Base-by-base conservation (phyloP, 1,140 invertebrate species). In the Drosophila ironensis region DNA sequence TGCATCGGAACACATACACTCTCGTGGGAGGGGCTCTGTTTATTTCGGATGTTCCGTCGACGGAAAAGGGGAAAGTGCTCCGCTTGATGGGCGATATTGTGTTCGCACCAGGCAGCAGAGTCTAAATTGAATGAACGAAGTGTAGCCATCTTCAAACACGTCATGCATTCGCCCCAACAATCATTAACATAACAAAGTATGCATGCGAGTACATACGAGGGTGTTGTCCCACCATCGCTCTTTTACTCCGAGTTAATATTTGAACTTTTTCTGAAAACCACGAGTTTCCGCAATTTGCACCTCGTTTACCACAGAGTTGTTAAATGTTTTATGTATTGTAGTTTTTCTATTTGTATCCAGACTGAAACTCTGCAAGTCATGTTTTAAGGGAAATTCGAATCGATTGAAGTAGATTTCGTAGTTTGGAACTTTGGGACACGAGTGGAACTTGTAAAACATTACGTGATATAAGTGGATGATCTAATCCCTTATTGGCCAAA, bases 81-180 rank as follows among this genome's bases (percentile, higher is more conserved):
- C 56, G 45, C 56, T 63, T 61, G 51, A 63, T 61, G 30, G 11
- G 56, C 38, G 20, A 63, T 47, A 28, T 28, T 24, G 41, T 38
- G 41, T 3, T 14, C 22, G 24, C 41, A 45, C 44, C 42, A 48
- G 27, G 9, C 22, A 6, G 2, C 14, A 8, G 41, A 69, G 28
- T 44, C 22, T 41, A 42, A 69, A 69, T 50, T 69, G 38, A 47
- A 69, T 59, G 38, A 67, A 67, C 54, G 40, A 69, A 69, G 66
- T 41, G 28, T 45, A 53, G 24, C 19, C 12, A 45, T 66, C 48
- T 44, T 57, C 35, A 12, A 24, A 57, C 56, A 57, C 56, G 35
- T 42, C 51, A 57, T 60, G 51, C 35, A 66, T n/a, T n/a, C n/a
- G n/a, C 38, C 51, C 51, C 66, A 50, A 68, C 57, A 41, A 57